phyloP scores from a whole-genome alignment of 2,113 vertebrate genomes.

The Casuarius casuarius region DNA sequence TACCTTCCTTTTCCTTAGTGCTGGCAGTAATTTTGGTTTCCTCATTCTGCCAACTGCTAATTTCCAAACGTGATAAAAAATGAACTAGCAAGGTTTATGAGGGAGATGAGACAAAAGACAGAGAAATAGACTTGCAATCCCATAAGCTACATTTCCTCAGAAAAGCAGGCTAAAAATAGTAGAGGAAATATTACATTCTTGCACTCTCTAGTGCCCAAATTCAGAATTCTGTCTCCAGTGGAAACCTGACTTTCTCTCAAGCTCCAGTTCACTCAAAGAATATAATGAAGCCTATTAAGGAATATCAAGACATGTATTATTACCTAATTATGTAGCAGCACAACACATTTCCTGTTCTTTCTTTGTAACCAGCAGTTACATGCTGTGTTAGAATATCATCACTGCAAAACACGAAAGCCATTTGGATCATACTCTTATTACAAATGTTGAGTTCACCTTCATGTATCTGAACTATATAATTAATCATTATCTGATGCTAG shows the following conservation, averaged over 20 bases:
- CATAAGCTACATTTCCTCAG: background rate
- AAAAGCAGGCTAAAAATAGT: conserved; percentile 41
- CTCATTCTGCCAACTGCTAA: background rate
- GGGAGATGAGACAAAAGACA: background rate
- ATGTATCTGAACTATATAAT: background rate
- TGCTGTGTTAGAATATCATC: background rate
- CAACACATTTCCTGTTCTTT: conserved; percentile 40
- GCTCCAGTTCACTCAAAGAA: conserved; percentile 18
- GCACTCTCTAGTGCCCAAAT: conserved; percentile 24
- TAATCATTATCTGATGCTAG: background rate
- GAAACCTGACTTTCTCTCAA: conserved; percentile 36
- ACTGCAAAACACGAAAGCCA: background rate
- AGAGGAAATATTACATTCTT: conserved; percentile 3
- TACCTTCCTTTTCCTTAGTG: background rate
- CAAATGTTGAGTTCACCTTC: background rate
- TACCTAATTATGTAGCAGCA: conserved; percentile 31
- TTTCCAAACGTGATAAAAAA: background rate
- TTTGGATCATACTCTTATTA: conserved; percentile 4
- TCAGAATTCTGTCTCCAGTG: background rate
- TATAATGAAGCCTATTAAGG: conserved; percentile 30
- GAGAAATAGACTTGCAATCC: background rate
- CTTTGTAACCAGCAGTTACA: conserved; percentile 11
- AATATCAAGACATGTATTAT: conserved; percentile 44
- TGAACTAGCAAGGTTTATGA: background rate
- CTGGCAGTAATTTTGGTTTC: background rate